Percentiles rank a stretch among this genome's conserved stretches.
These are phyloP conservation scores for Empidonax traillii DNA, from an alignment of 2,113 vertebrate species.

Conservation along the genomic window DNA sequence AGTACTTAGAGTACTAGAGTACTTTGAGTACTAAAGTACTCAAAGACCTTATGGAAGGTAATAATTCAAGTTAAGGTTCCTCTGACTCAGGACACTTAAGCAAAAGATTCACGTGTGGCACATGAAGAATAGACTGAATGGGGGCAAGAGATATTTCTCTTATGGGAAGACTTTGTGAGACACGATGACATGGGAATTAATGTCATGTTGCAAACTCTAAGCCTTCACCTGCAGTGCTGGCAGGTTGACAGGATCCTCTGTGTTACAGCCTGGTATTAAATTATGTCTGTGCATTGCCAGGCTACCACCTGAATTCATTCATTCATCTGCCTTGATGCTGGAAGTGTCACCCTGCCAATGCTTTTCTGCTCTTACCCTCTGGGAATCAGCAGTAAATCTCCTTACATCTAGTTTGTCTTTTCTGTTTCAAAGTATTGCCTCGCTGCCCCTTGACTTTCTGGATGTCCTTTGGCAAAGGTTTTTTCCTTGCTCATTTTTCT, in stretches of 20 bases:
- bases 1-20: no score
- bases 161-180: not conserved
- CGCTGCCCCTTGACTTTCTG: not conserved
- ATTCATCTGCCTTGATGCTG: not conserved
- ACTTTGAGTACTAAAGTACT: not conserved
- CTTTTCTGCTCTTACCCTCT: not conserved
- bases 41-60: not conserved
- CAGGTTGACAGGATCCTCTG: not conserved
- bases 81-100: not conserved
- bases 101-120: not conserved
- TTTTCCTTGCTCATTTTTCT: not conserved
- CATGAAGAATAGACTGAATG: not conserved
- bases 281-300: not conserved
- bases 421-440: not conserved
- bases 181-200: not conserved
- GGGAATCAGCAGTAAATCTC: not conserved
- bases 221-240: not conserved
- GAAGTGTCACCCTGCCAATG: not conserved
- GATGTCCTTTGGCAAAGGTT: not conserved
- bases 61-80: not conserved
- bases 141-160: not conserved
- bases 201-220: not conserved
- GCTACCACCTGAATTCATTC: not conserved
- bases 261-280: not conserved
- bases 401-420: not conserved